phyloP scores from a whole-genome alignment of 2,797 vertebrate genomes.

The Cirrhinus mrigala region DNA sequence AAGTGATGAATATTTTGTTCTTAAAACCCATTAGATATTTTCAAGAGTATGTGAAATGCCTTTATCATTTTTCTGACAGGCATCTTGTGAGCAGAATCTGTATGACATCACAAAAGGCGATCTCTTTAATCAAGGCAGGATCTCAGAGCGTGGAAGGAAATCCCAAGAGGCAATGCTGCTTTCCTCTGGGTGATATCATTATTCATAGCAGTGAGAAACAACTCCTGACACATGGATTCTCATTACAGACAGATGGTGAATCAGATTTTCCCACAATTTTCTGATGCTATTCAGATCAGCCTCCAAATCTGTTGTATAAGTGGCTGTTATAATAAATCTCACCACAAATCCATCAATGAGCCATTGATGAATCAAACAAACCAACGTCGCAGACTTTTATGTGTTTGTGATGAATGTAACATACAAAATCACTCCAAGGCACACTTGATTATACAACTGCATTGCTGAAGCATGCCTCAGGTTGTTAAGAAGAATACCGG shows the following conservation, averaged over 20 bases:
- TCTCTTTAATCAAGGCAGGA: conserved; percentile 35
- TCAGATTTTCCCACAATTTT: background rate
- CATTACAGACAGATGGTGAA: conserved; percentile 31
- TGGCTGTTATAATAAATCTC: background rate
- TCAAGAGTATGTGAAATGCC: background rate
- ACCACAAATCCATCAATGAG: background rate
- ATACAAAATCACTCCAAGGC: background rate
- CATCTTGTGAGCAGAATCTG: conserved; percentile 33
- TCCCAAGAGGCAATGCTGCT: conserved; percentile 47
- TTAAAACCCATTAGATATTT: background rate
- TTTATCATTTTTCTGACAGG: conserved; percentile 33
- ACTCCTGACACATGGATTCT: conserved; percentile 41
- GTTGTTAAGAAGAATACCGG: background rate
- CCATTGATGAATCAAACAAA: background rate
- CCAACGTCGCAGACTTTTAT: background rate
- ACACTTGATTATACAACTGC: background rate
- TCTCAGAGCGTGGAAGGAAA: conserved; percentile 29
- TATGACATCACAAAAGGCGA: conserved; percentile 39
- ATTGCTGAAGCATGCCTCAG: background rate
- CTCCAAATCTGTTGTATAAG: background rate
- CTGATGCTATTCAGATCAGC: conserved; percentile 2
- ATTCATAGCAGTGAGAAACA: conserved; percentile 40
- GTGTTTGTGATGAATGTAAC: conserved; percentile 4
- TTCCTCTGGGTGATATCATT: conserved; percentile 43
- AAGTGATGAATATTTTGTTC: background rate